These are phyloP conservation scores for Coecobrya sp. DNA, from an alignment of 2,888 invertebrate species.

Conservation along the genomic window DNA sequence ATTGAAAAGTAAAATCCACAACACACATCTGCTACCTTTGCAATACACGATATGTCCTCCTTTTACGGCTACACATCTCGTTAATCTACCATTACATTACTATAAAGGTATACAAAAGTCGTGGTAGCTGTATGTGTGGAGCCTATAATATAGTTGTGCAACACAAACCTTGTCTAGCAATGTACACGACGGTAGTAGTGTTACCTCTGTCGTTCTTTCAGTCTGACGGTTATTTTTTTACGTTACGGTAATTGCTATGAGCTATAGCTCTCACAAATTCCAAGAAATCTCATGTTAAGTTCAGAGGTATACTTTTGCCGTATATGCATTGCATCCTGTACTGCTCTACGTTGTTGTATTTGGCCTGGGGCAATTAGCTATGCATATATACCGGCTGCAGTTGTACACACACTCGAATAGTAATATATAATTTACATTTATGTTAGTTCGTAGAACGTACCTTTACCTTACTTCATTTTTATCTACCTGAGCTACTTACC, in stretches of 20 bases:
- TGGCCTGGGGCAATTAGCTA: conserved; percentile 5
- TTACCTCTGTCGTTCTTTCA: not conserved
- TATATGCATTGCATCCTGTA: conserved; percentile 1
- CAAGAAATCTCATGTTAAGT: conserved; percentile 65
- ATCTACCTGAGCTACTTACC: too few species aligned
- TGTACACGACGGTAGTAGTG: not conserved
- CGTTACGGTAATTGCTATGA: conserved; percentile 63
- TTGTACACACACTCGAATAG: not conserved
- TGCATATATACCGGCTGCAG: not conserved
- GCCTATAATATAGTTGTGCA: too few species aligned
- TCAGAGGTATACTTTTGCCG: not conserved
- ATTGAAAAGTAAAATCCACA: conserved; percentile 70
- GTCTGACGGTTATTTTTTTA: not conserved
- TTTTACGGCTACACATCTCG: not conserved
- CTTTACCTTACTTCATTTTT: not conserved
- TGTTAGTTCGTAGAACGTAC: not conserved
- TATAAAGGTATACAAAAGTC: not conserved
- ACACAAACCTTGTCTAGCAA: not conserved
- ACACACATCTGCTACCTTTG: conserved; percentile 66
- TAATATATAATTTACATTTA: too few species aligned
- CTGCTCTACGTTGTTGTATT: not conserved
- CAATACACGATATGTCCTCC: conserved; percentile 11
- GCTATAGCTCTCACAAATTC: conserved; percentile 59
- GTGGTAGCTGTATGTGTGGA: too few species aligned
- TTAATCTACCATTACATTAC: not conserved